Evolutionary conservation across 2,888 invertebrate species (phyloP), one percentile per base, ranked within the genome.

Genomic region (Argynnis bischoffii): DNA sequence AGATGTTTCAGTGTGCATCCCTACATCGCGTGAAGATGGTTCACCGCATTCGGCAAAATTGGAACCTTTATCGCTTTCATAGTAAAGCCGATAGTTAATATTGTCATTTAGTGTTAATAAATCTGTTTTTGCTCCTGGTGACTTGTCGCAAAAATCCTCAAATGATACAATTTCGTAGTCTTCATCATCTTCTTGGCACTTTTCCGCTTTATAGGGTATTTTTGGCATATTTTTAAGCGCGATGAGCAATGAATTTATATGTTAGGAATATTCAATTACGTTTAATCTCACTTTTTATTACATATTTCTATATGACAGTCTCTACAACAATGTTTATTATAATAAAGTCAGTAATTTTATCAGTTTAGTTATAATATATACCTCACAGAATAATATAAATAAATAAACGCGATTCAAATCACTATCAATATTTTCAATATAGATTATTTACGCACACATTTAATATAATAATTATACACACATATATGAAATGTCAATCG

Each of bases 91-190:
- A 77, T 93, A 93, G 75, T 93, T 93, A 48, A 93, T 92, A 71
- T 93, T 93, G 73, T 93, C 93, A 72, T 92, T 94, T 67, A 94
- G 78, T 6, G 94, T 90, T 73, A 93, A 87, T 69, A 94, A 89
- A 83, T 94, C 94, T 14, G 93, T 93, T 78, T 93, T 93, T 18
- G 87, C 85, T 55, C 88, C 88, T 0, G 91, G 84, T 57, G 90
- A 90, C 73, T 94, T 94, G 74, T 94, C 94, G 74, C 93, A 94
- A 79, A 94, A 94, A 65, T 94, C 93, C 79, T 94, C 94, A 77
- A 94, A 94, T 1, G 94, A 94, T 35, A 94, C 94, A 67, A 93
- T 91, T 76, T 93, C 93, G 69, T 93, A 93, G 71, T 93, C 93
- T 56, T 91, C 89, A 16, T 90, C 88, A 18, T 86, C 83, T 64